Evolutionary conservation across 2,888 invertebrate species (phyloP).

Genomic region (Luperina nickerlii): DNA sequence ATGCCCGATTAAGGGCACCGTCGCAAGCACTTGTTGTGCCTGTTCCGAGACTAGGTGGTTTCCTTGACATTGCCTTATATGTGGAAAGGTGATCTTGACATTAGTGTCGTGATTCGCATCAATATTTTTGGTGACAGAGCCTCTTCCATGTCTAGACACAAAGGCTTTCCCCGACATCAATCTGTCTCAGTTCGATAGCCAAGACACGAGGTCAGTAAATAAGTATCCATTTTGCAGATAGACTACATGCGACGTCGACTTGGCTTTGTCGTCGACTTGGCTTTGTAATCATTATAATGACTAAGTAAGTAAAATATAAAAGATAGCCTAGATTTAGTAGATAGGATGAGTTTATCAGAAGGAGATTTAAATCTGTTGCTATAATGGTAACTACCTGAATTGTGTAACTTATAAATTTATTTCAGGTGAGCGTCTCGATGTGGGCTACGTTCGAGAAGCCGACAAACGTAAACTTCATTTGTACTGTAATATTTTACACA

Average conservation of each 20-base stretch:
- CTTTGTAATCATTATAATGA: constrained; percentile 18
- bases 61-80: constrained; percentile 39
- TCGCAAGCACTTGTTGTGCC: constrained; percentile 18
- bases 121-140: constrained; percentile 48
- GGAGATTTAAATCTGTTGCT: neutral
- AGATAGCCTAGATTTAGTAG: neutral
- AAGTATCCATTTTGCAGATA: constrained; percentile 10
- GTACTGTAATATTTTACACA: constrained; percentile 86
- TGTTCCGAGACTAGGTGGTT: constrained; percentile 31
- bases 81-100: constrained; percentile 52
- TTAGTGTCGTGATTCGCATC: constrained; percentile 46
- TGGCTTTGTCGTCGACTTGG: neutral
- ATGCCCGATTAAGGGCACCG: constrained; percentile 32
- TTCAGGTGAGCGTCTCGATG: constrained; percentile 85
- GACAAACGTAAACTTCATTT: constrained; percentile 78
- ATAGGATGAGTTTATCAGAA: constrained; percentile 13
- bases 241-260: constrained; percentile 12
- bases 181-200: constrained; percentile 40
- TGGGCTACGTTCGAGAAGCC: constrained; percentile 80
- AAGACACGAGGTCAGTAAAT: constrained; percentile 15
- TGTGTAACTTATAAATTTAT: constrained; percentile 35
- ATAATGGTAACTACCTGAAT: neutral
- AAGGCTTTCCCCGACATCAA: constrained; percentile 31
- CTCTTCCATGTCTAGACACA: constrained; percentile 29
- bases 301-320: neutral